Evolutionary conservation across 2,888 invertebrate species (phyloP).

Genomic region (Drosophila tripunctata): DNA sequence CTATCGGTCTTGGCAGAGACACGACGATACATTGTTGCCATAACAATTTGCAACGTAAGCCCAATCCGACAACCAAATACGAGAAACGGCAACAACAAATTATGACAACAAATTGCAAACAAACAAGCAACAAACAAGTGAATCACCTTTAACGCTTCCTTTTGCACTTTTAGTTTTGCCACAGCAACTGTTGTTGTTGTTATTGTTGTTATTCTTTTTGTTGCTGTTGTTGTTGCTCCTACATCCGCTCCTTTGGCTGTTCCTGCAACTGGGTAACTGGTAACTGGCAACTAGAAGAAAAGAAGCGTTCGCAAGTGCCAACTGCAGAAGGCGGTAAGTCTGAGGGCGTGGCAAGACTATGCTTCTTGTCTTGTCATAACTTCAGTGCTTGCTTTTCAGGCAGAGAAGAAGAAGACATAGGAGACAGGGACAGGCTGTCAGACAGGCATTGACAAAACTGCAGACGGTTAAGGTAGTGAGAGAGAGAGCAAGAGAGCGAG

Average conservation of each 20-base stretch:
- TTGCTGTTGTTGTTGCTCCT: constrained; percentile 1
- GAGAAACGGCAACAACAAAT: constrained; percentile 42
- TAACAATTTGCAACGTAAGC: constrained; percentile 54
- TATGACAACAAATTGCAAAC: constrained; percentile 79
- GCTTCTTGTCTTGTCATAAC: constrained; percentile 66
- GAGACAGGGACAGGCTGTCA: neutral
- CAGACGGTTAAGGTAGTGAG: constrained; percentile 25
- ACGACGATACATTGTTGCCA: constrained; percentile 48
- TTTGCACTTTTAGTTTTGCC: constrained; percentile 50
- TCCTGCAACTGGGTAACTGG: neutral
- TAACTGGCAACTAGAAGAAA: constrained; percentile 9
- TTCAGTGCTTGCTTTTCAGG: constrained; percentile 53
- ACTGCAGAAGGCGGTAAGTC: constrained; percentile 4
- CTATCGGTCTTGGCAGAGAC: neutral
- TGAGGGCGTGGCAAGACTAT: constrained; percentile 42
- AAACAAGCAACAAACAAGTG: constrained; percentile 77
- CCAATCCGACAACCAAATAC: constrained; percentile 43
- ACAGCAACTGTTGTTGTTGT: neutral
- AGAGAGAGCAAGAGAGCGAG: neutral
- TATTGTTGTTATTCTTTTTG: neutral
- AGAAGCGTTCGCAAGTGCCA: constrained; percentile 40
- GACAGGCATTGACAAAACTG: constrained; percentile 67
- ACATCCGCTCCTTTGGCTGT: neutral
- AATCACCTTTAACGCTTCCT: constrained; percentile 78
- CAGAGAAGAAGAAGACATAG: constrained; percentile 27